These are phyloP conservation scores for Cuniculus paca DNA, from an alignment of 2,797 vertebrate genomes.

Conservation along the genomic window DNA sequence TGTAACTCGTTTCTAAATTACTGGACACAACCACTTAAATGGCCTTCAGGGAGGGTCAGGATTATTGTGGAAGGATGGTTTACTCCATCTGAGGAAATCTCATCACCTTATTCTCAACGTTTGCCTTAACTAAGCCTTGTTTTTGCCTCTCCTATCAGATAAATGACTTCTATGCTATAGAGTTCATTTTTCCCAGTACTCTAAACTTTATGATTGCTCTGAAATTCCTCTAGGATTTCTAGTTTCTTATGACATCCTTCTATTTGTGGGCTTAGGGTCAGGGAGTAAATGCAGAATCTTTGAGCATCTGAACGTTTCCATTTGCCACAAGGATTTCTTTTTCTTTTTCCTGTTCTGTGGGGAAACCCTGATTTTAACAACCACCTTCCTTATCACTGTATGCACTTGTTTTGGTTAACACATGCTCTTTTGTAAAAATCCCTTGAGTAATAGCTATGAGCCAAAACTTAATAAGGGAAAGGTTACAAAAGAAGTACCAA, in stretches of 20 bases:
- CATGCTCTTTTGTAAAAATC: not conserved
- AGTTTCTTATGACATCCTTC: not conserved
- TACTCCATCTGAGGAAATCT: not conserved
- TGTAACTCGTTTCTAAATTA: not conserved
- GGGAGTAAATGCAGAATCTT: not conserved
- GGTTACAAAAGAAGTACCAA: not conserved
- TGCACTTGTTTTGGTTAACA: not conserved
- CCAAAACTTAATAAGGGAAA: not conserved
- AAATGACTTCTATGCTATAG: not conserved
- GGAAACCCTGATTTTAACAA: not conserved
- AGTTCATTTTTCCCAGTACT: not conserved
- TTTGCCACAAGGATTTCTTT: not conserved
- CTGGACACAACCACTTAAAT: not conserved
- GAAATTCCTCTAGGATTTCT: not conserved
- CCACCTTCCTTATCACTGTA: not conserved
- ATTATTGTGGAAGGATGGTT: not conserved
- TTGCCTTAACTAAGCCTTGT: not conserved
- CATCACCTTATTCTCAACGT: not conserved
- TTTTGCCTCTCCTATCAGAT: not conserved
- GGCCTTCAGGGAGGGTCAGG: not conserved
- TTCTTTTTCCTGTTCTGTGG: not conserved
- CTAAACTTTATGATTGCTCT: not conserved
- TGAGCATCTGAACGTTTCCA: not conserved
- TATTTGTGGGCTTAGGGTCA: not conserved
- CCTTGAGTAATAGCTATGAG: not conserved